Percentiles rank a stretch among this genome's conserved stretches.
Conservation (phyloP, 2,888 invertebrate species). For the Eupithecia subfuscata region DNA sequence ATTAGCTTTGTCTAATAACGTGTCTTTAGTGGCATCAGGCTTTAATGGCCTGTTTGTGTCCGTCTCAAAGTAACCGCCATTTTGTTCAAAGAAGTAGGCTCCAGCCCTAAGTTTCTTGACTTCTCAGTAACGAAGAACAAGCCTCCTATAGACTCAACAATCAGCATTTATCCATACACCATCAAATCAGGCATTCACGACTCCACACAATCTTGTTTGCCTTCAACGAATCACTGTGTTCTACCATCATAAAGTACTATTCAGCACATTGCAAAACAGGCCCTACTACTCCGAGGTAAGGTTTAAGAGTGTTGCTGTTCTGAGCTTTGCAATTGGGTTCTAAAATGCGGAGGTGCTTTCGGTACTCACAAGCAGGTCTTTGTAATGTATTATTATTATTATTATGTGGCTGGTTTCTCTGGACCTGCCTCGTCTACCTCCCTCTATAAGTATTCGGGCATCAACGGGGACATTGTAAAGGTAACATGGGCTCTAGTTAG, state of each 20-base stretch:
- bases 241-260: slow-evolving; percentile 46
- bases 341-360: slow-evolving; percentile 79
- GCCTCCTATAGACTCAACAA: slow-evolving; percentile 50
- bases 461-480: slow-evolving; percentile 49
- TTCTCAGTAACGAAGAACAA: slow-evolving; percentile 37
- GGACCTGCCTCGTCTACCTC: slow-evolving; percentile 63
- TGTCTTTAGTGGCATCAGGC: slow-evolving; percentile 19
- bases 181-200: slow-evolving; percentile 73
- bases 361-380: slow-evolving; percentile 78
- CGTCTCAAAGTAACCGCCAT: slow-evolving; percentile 5
- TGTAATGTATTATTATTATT: too few relatives aligned
- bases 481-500: slow-evolving; percentile 52
- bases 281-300: slow-evolving; percentile 59
- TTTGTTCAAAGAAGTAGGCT: not conserved
- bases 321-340: slow-evolving; percentile 66
- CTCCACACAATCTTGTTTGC: slow-evolving; percentile 75
- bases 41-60: slow-evolving; percentile 26
- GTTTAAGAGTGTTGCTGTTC: slow-evolving; percentile 55
- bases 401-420: slow-evolving; percentile 63
- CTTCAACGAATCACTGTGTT: slow-evolving; percentile 70
- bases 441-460: slow-evolving; percentile 46
- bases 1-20: slow-evolving; percentile 33
- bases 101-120: slow-evolving; percentile 16
- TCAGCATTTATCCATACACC: slow-evolving; percentile 61
- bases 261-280: slow-evolving; percentile 57